These are phyloP conservation scores for Poecilus cupreus DNA, from an alignment of 2,888 invertebrate genomes.

Conservation along the genomic window DNA sequence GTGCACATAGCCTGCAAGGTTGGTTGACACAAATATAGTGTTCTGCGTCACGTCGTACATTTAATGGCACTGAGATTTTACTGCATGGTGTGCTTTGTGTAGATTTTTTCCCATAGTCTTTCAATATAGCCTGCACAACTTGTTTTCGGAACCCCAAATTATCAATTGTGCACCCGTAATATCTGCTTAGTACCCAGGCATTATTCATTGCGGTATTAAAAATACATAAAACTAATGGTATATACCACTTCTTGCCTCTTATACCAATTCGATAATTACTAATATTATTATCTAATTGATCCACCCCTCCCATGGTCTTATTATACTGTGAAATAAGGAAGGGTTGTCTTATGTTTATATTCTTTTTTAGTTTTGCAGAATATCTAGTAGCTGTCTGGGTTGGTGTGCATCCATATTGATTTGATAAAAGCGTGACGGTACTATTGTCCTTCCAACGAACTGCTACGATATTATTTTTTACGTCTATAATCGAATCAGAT, in stretches of 20 bases:
- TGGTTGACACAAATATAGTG: background rate
- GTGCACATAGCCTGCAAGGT: background rate
- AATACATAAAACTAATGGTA: background rate
- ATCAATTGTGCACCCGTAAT: background rate
- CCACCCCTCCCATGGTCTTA: constrained; percentile 34
- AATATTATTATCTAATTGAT: constrained; percentile 11
- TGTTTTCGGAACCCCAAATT: background rate
- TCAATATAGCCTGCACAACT: background rate
- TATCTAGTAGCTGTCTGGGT: constrained; percentile 25
- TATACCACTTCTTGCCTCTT: background rate
- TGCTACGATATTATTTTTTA: background rate
- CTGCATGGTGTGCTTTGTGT: background rate
- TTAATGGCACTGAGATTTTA: background rate
- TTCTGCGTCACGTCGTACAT: background rate
- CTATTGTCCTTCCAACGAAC: constrained; percentile 1
- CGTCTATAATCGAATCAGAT: background rate
- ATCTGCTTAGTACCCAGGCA: background rate
- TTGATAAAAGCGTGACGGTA: no score
- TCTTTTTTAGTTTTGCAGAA: constrained; percentile 1
- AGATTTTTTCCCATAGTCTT: background rate
- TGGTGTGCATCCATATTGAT: no score
- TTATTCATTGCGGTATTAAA: background rate
- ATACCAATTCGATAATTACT: background rate
- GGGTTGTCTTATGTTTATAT: background rate
- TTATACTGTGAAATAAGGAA: constrained; percentile 40